phyloP scores from a whole-genome alignment of 2,888 invertebrate species.

The Drosophila testacea region DNA sequence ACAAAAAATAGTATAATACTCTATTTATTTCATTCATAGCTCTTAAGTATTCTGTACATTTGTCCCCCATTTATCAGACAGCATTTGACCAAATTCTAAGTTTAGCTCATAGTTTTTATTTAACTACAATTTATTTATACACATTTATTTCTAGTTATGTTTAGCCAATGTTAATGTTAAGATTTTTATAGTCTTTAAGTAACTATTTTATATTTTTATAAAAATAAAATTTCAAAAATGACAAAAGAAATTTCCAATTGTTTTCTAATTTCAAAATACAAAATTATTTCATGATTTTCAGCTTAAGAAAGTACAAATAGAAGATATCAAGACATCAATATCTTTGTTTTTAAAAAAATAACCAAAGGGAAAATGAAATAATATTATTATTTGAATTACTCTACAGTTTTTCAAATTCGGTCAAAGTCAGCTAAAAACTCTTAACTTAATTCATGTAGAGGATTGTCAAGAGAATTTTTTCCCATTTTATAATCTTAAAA shows the following conservation, averaged over 20 bases:
- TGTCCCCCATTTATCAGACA: constrained; percentile 55
- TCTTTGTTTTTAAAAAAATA: too few species aligned
- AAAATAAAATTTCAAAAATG: constrained; percentile 38
- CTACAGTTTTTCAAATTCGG: too few species aligned
- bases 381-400: too few species aligned
- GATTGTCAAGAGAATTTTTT: too few species aligned
- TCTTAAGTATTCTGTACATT: constrained; percentile 65
- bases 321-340: too few species aligned
- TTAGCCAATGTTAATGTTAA: constrained; percentile 61
- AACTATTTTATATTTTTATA: constrained; percentile 28
- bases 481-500: too few species aligned
- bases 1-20: constrained; percentile 15
- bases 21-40: constrained; percentile 62
- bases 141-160: constrained; percentile 26
- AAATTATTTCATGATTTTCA: too few species aligned
- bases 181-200: constrained; percentile 44
- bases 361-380: too few species aligned
- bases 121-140: constrained; percentile 42
- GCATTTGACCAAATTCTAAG: constrained; percentile 68
- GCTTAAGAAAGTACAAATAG: too few species aligned
- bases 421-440: too few species aligned
- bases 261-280: not conserved
- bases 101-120: constrained; percentile 47
- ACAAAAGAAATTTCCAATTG: constrained; percentile 24
- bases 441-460: too few species aligned